Conservation (phyloP, 2,888 invertebrate genomes). For the Stenodera caucasica region DNA sequence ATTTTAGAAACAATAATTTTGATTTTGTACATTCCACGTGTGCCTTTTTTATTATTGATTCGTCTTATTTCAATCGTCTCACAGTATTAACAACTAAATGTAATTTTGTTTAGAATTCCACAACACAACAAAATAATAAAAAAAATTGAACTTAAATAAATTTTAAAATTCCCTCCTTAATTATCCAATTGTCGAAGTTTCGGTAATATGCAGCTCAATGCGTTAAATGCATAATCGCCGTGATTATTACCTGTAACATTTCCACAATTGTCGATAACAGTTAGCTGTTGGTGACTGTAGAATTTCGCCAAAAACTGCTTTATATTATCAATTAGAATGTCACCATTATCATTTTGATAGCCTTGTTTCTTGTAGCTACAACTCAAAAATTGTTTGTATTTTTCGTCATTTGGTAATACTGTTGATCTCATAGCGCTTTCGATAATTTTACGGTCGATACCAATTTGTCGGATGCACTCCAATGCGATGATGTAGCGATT, state of each 20-base stretch:
- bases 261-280: conserved; percentile 30
- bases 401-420: conserved; percentile 30
- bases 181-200: conserved; percentile 4
- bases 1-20: not conserved
- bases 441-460: conserved; percentile 36
- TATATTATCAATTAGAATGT: conserved; percentile 43
- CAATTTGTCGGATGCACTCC: conserved; percentile 40
- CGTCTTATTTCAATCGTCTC: not conserved
- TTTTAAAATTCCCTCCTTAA: not conserved
- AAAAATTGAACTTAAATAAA: not conserved
- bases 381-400: conserved; percentile 42
- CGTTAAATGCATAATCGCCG: conserved; percentile 35
- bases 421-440: conserved; percentile 31
- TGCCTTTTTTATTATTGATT: conserved; percentile 5
- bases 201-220: conserved; percentile 33
- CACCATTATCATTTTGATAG: conserved; percentile 40
- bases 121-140: not conserved
- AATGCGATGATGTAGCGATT: conserved; percentile 31
- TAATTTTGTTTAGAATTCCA: not conserved
- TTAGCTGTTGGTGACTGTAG: conserved; percentile 31
- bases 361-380: conserved; percentile 48
- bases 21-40: not conserved
- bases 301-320: conserved; percentile 36
- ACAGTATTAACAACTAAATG: not conserved
- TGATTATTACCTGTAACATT: conserved; percentile 24